Evolutionary conservation across 2,797 vertebrate genomes (phyloP), one percentile per base, ranked within the genome.

Genomic region (Dendrocincla fuliginosa): DNA sequence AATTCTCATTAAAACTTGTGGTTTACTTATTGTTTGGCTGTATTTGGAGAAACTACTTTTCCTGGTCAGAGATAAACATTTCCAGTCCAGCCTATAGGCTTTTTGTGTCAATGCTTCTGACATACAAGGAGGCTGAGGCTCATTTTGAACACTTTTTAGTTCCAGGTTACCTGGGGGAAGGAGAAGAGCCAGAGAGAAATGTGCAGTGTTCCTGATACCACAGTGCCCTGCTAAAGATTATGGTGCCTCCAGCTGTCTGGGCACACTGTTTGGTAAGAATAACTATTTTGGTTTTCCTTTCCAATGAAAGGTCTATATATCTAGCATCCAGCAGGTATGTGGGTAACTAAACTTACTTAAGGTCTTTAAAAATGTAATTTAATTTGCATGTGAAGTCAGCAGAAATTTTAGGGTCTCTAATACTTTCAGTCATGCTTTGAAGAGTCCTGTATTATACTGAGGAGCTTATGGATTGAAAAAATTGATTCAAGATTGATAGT

Each of bases 231-330:
- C 25, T 68, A 64, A 67, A 64, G 16, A 64, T 56, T 44, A 32
- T 6, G 32, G 53, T 76, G 35, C 23, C 39, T 76, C 27, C 44
- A 67, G 33, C 25, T 13, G 11, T 61, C 39, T 46, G 28, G 10
- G 32, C 5, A 49, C 22, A 16, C 33, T 74, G 16, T 52, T 91
- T 32, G 42, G 37, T 39, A 83, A 80, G 52, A 59, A 44, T 33
- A 60, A 53, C 15, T 74, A 7, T 30, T 76, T 24, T 4, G 12
- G 0, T 0, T 0, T 1, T 47, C 70, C 68, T 71, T 50, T 2
- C 69, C 50, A 37, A 35, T n/a, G 9, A 19, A 42, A 63, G 6
- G 30, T 76, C 41, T 10, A 49, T 49, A 32, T 13, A 42, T 20
- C 41, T 23, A 60, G 9, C 19, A 76, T 55, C 32, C 32, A 65